These are phyloP conservation scores for Tragelaphus strepsiceros DNA, from an alignment of 2,113 vertebrate species.

Conservation along the genomic window DNA sequence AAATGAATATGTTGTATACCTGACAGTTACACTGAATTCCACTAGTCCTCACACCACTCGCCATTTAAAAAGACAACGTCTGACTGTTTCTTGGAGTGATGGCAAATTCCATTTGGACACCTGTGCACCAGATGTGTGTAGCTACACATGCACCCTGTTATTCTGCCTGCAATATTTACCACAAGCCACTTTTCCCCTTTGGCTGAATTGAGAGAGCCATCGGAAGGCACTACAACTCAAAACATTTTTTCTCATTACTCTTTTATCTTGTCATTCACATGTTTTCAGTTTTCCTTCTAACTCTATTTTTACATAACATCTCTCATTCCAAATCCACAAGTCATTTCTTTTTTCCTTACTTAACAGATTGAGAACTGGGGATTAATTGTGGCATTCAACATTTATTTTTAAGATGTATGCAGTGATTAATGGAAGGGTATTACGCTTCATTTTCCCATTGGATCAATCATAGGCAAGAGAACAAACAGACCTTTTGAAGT, in stretches of 20 bases:
- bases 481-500: not conserved
- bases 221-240: not conserved
- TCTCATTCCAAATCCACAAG: not conserved
- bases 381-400: not conserved
- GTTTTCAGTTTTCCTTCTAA: constrained; percentile 23
- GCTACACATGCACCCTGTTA: not conserved
- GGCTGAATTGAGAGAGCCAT: not conserved
- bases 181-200: not conserved
- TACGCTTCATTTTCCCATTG: not conserved
- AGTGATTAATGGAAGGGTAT: not conserved
- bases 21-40: constrained; percentile 35
- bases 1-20: not conserved
- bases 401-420: constrained; percentile 6
- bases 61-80: constrained; percentile 40
- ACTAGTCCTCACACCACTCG: not conserved
- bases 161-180: not conserved
- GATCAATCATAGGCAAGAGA: not conserved
- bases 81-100: not conserved
- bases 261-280: constrained; percentile 38
- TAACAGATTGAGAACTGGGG: not conserved
- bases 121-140: constrained; percentile 40
- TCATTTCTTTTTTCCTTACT: not conserved
- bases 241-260: not conserved
- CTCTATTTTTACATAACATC: not conserved
- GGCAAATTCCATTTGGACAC: constrained; percentile 39